A percentile compares a stretch with the other conserved stretches of the same genome.
Evolutionary conservation across 2,888 invertebrate genomes (phyloP).

Genomic region (Aradus depressus): DNA sequence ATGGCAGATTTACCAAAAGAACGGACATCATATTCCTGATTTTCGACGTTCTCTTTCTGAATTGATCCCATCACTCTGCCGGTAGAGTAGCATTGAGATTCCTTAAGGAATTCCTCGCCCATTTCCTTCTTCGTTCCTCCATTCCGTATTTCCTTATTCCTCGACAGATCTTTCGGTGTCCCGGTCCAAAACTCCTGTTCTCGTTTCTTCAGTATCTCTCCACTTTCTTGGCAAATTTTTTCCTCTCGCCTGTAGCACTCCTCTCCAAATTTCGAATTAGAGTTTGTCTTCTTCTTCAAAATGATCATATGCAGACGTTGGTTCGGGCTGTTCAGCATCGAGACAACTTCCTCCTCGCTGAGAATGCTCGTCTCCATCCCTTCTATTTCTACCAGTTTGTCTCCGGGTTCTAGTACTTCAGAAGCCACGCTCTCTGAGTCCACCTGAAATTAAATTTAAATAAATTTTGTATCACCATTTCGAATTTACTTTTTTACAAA

Average conservation of each 20-base stretch:
- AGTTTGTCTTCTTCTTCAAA: slow-evolving; percentile 24
- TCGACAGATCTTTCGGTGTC: background rate
- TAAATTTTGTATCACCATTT: background rate
- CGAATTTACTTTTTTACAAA: background rate
- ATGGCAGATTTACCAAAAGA: background rate
- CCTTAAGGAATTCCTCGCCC: background rate
- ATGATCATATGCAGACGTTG: slow-evolving; percentile 29
- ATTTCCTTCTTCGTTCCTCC: background rate
- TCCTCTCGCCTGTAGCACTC: too few species aligned
- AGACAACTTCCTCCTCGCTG: slow-evolving; percentile 25
- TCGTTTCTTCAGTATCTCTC: too few species aligned
- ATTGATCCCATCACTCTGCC: background rate
- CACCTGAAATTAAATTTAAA: slow-evolving; percentile 25
- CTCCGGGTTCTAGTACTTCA: slow-evolving; percentile 30
- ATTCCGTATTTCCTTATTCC: slow-evolving; percentile 5
- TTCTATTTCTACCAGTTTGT: slow-evolving; percentile 30
- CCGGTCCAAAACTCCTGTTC: too few species aligned
- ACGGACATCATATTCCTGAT: background rate
- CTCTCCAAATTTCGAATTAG: too few species aligned
- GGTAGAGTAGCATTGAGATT: background rate
- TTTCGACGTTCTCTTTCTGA: background rate
- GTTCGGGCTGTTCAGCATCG: slow-evolving; percentile 24
- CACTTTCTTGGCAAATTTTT: too few species aligned
- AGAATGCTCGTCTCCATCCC: slow-evolving; percentile 29
- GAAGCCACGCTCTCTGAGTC: slow-evolving; percentile 28